Evolutionary conservation across 2,888 invertebrate species (phyloP).

Genomic region (Diloba caeruleocephala): DNA sequence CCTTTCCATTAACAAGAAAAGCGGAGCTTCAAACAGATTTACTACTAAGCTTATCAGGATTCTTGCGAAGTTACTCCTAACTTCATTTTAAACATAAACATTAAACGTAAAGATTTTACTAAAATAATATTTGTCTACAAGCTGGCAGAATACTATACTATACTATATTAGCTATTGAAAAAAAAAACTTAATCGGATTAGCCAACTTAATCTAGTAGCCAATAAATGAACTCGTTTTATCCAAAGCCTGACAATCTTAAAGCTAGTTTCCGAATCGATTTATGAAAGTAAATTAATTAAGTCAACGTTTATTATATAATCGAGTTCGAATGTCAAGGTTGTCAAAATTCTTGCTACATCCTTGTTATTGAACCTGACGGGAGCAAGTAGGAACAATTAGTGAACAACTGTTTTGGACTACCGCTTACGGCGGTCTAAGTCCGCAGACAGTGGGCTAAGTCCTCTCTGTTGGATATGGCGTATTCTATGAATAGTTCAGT

Average conservation of each 20-base stretch:
- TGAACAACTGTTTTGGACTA: slow-evolving; percentile 63
- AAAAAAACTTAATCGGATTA: not conserved
- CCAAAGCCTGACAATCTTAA: slow-evolving; percentile 35
- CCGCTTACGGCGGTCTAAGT: slow-evolving; percentile 61
- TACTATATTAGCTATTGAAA: too few relatives aligned
- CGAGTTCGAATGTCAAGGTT: slow-evolving; percentile 53
- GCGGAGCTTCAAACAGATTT: slow-evolving; percentile 26
- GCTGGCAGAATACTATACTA: too few relatives aligned
- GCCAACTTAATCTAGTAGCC: not conserved
- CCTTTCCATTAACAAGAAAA: too few relatives aligned
- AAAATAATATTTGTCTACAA: too few relatives aligned
- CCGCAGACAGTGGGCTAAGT: slow-evolving; percentile 51
- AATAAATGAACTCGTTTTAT: slow-evolving; percentile 5
- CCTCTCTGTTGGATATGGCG: slow-evolving; percentile 29
- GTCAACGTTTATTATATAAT: slow-evolving; percentile 40
- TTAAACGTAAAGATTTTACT: too few relatives aligned
- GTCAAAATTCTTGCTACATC: slow-evolving; percentile 44
- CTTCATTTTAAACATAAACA: too few relatives aligned
- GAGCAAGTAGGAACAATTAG: slow-evolving; percentile 56
- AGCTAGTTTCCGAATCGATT: slow-evolving; percentile 37
- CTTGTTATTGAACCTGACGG: slow-evolving; percentile 46
- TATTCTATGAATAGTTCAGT: slow-evolving; percentile 51
- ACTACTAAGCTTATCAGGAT: slow-evolving; percentile 24
- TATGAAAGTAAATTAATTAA: slow-evolving; percentile 50
- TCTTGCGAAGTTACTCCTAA: slow-evolving; percentile 23